Evolutionary conservation across 2,797 vertebrate species (phyloP).

Genomic region (Karalla daura): DNA sequence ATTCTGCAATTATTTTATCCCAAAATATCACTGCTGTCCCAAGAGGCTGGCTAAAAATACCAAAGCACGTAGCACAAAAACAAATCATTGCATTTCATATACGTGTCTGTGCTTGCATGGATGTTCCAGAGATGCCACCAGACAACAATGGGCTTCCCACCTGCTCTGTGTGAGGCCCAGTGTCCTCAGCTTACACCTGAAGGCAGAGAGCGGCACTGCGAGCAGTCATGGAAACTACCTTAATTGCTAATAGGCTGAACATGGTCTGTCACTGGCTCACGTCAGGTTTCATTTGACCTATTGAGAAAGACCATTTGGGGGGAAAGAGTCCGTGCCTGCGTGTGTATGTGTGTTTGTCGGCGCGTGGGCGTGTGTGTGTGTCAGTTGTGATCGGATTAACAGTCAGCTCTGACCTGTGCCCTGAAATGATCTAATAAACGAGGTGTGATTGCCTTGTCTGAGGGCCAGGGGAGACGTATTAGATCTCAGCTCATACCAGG

Average conservation of each 20-base stretch:
- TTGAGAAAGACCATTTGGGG: conserved; percentile 39
- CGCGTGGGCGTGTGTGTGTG: no score
- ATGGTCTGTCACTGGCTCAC: conserved; percentile 36
- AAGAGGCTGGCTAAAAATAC: conserved; percentile 3
- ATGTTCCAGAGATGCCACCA: conserved; percentile 3
- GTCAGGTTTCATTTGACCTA: conserved; percentile 55
- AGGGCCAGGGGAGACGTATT: conserved; percentile 40
- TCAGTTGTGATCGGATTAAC: conserved; percentile 56
- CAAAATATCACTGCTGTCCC: background rate
- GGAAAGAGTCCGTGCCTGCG: no score
- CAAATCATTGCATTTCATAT: background rate
- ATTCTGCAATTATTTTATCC: background rate
- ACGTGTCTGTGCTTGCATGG: conserved; percentile 16
- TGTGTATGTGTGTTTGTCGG: no score
- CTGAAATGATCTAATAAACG: conserved; percentile 60
- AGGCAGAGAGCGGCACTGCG: background rate
- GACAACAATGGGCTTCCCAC: conserved; percentile 2
- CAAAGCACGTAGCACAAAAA: background rate
- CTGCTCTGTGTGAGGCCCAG: background rate
- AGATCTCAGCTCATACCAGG: conserved; percentile 34
- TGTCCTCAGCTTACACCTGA: conserved; percentile 16
- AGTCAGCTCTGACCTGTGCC: conserved; percentile 39
- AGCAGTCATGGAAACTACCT: conserved; percentile 41
- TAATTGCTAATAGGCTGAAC: conserved; percentile 36
- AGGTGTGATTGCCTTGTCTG: conserved; percentile 36